Evolutionary conservation across 2,113 vertebrate species (phyloP), one percentile per base, ranked within the genome.

Genomic region (Elanoides forficatus): DNA sequence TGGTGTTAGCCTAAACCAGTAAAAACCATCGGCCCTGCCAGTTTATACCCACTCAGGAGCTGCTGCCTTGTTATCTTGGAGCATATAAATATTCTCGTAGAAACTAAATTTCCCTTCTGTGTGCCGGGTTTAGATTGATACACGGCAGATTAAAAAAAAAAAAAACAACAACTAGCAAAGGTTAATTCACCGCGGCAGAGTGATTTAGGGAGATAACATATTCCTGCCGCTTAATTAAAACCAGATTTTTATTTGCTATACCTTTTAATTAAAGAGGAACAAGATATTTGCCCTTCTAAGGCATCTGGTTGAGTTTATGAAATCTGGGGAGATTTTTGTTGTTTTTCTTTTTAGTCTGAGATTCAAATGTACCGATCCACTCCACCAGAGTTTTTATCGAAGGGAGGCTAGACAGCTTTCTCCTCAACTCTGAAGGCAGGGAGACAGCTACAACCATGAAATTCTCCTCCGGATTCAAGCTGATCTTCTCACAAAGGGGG

Each of bases 221-320:
- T 90, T 88, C 94, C 81, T 53, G 50, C 15, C 63, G 66, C 67
- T 95, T 97, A 95, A 94, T 93, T 93, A 95, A 96, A 95, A 13
- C 66, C 95, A 97, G 93, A 42, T 75, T 94, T 96, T 96, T 92
- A 92, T 97, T 96, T 91, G 70, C 80, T 85, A 16, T 84, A 97
- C 95, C 90, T 96, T 96, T 86, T 97, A 95, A 96, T 96, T 97
- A 83, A 92, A 95, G 91, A 96, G 91, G 78, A 95, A 97, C 82
- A 71, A 94, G 79, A 90, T 71, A 88, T 95, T 89, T 95, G 87
- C 74, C 78, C 48, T 95, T 93, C 45, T 93, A 63, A 81, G 91
- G 90, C 84, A 95, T 96, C 90, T 87, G 91, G 59, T 93, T 90
- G 93, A 95, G 93, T 93, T 97, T 94, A 87, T 87, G 53, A 87